Evolutionary conservation across 2,888 invertebrate genomes (phyloP).

Genomic region (Cartodere bifasciata): DNA sequence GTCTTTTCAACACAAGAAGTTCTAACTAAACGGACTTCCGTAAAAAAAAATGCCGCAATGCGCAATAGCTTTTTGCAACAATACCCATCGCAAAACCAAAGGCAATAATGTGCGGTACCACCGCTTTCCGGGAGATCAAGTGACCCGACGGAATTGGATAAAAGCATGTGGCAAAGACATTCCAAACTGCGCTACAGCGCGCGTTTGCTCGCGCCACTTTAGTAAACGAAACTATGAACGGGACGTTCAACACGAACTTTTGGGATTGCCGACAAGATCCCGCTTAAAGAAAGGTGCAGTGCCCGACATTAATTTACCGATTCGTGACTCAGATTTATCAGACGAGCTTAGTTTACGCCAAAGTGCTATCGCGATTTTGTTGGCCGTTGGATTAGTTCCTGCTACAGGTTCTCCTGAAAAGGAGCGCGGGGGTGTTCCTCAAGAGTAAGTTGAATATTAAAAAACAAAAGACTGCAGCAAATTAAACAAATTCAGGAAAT

Average conservation of each 20-base stretch:
- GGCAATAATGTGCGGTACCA: slow-evolving; percentile 44
- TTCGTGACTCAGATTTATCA: slow-evolving; percentile 12
- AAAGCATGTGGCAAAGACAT: slow-evolving; percentile 40
- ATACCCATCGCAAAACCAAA: slow-evolving; percentile 43
- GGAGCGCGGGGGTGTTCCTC: slow-evolving; percentile 29
- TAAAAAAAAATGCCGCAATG: slow-evolving; percentile 46
- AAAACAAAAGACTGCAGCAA: background rate
- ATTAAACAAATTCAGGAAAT: too few relatives aligned
- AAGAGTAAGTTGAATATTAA: slow-evolving; percentile 29
- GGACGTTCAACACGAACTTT: slow-evolving; percentile 42
- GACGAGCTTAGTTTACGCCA: slow-evolving; percentile 22
- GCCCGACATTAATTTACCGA: slow-evolving; percentile 29
- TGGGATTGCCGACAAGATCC: slow-evolving; percentile 40
- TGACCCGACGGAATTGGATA: slow-evolving; percentile 40
- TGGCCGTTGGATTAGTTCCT: slow-evolving; percentile 43
- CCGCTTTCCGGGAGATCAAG: slow-evolving; percentile 43
- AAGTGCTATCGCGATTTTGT: slow-evolving; percentile 37
- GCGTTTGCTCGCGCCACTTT: slow-evolving; percentile 43
- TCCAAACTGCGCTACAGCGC: slow-evolving; percentile 42
- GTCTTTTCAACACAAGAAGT: too few relatives aligned
- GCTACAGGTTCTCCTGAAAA: slow-evolving; percentile 21
- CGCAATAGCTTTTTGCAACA: slow-evolving; percentile 43
- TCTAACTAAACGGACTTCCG: too few relatives aligned
- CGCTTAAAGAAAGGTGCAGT: slow-evolving; percentile 40
- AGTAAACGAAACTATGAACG: slow-evolving; percentile 40